A percentile compares a stretch with the other conserved stretches of the same genome.
Evolutionary conservation across 2,888 invertebrate genomes (phyloP).

Genomic region (Stenodera caucasica): DNA sequence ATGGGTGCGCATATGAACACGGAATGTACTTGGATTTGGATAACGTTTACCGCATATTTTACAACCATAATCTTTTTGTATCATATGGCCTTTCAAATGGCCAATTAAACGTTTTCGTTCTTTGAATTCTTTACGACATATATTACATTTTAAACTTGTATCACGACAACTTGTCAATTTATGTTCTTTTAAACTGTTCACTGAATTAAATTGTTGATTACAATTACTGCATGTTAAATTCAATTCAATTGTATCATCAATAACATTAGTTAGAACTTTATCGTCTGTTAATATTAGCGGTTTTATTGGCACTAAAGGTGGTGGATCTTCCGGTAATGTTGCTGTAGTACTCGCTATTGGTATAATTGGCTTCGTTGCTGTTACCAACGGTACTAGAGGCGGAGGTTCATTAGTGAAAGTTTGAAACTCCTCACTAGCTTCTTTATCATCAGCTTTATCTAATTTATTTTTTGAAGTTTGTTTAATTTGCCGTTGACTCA

Average conservation of each 20-base stretch:
- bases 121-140: constrained; percentile 49
- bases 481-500: constrained; percentile 29
- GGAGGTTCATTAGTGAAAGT: constrained; percentile 44
- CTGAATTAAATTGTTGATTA: constrained; percentile 42
- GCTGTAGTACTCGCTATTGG: constrained; percentile 5
- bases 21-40: constrained; percentile 53
- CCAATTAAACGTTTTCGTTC: constrained; percentile 49
- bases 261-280: constrained; percentile 30
- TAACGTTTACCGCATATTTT: constrained; percentile 54
- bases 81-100: constrained; percentile 52
- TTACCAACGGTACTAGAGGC: constrained; percentile 47
- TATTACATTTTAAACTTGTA: constrained; percentile 46
- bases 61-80: constrained; percentile 50
- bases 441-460: constrained; percentile 21
- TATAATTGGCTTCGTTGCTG: constrained; percentile 25
- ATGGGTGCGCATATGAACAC: constrained; percentile 66
- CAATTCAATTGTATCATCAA: constrained; percentile 34
- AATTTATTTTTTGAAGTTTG: constrained; percentile 15
- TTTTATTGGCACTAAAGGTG: constrained; percentile 51
- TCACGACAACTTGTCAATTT: constrained; percentile 40
- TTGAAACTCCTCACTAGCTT: constrained; percentile 1
- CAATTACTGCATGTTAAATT: constrained; percentile 44
- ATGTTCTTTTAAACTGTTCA: constrained; percentile 44
- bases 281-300: constrained; percentile 34
- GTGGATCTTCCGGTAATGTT: constrained; percentile 41